A percentile compares a stretch with the other conserved stretches of the same genome.
Conservation (phyloP, 2,797 vertebrate genomes). For the Microctenopoma steveboyesi region DNA sequence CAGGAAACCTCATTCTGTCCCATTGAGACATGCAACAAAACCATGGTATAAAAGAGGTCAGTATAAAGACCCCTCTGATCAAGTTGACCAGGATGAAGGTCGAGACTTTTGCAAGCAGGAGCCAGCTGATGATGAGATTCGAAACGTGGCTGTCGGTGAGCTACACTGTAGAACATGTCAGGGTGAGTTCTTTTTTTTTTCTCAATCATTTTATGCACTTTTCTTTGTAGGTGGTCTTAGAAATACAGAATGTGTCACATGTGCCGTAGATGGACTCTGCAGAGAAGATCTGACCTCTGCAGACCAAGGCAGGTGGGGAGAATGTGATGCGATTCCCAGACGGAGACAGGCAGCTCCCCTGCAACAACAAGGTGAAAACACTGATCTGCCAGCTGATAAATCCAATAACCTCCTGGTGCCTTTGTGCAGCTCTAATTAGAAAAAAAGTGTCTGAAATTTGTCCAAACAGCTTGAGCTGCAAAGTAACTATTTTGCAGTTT, state of each 20-base stretch:
- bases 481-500: not conserved
- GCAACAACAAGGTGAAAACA: constrained; percentile 67
- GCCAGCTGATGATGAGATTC: constrained; percentile 8
- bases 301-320: constrained; percentile 66
- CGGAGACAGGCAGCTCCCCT: constrained; percentile 56
- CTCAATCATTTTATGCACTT: no score
- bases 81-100: constrained; percentile 25
- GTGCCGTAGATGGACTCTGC: constrained; percentile 66
- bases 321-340: constrained; percentile 54
- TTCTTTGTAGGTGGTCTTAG: not conserved
- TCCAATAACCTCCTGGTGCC: not conserved
- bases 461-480: not conserved
- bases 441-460: not conserved
- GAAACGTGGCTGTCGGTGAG: constrained; percentile 47
- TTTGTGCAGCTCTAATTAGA: not conserved
- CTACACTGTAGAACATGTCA: constrained; percentile 67
- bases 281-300: constrained; percentile 46
- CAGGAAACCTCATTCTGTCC: constrained; percentile 56
- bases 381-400: not conserved
- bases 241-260: not conserved
- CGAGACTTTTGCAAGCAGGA: constrained; percentile 45
- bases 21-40: constrained; percentile 51
- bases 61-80: constrained; percentile 27
- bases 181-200: constrained; percentile 44
- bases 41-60: constrained; percentile 61